A percentile compares a stretch with the other conserved stretches of the same genome.
These are phyloP conservation scores for Noturus placidus DNA, from an alignment of 2,113 vertebrate species.

Conservation along the genomic window DNA sequence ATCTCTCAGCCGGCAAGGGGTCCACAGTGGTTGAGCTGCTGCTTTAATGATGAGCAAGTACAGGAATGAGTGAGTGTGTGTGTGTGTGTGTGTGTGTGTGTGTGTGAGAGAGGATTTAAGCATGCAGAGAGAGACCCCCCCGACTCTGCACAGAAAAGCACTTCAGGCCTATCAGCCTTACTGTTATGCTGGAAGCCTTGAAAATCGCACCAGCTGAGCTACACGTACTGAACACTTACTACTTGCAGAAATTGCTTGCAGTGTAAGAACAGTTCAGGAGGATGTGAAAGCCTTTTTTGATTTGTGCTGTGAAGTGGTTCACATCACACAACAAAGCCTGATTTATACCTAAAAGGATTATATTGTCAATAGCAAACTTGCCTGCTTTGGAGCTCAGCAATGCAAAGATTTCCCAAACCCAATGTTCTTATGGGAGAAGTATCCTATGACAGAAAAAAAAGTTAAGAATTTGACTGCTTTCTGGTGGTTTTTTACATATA, in stretches of 20 bases:
- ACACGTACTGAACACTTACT: conserved; percentile 21
- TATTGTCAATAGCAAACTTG: conserved; percentile 17
- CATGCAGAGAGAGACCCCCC: conserved; percentile 13
- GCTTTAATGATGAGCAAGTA: conserved; percentile 39
- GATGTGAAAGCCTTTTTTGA: conserved; percentile 13
- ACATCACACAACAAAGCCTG: conserved; percentile 18
- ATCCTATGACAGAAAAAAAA: neutral
- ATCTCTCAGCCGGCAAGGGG: conserved; percentile 40
- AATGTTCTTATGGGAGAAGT: neutral
- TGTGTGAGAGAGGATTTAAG: neutral
- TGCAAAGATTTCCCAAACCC: neutral
- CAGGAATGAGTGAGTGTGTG: neutral
- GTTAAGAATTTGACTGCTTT: neutral
- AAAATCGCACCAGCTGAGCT: conserved; percentile 32
- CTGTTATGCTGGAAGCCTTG: conserved; percentile 31
- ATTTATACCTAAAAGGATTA: conserved; percentile 27
- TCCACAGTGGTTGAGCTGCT: conserved; percentile 40
- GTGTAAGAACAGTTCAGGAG: conserved; percentile 33
- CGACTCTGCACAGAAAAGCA: conserved; percentile 36
- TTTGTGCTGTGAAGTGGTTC: conserved; percentile 1
- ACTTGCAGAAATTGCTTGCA: conserved; percentile 23
- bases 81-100: conserved; percentile 4
- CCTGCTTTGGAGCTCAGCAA: neutral
- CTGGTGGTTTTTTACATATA: neutral
- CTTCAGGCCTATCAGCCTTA: conserved; percentile 33